Evolutionary conservation across 2,797 vertebrate genomes (phyloP).

Genomic region (Menidia menidia): DNA sequence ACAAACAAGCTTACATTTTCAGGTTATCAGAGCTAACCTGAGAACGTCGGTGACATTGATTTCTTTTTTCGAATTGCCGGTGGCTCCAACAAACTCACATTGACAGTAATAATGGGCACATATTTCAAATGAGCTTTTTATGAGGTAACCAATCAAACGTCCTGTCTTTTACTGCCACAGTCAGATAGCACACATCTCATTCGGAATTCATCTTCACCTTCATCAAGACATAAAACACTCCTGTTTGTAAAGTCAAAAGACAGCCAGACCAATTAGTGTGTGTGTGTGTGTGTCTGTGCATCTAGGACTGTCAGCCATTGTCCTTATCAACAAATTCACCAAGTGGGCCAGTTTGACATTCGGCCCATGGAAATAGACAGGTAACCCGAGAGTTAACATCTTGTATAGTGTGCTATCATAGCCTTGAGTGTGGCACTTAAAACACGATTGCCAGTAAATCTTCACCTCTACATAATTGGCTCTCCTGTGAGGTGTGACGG

Average conservation of each 20-base stretch:
- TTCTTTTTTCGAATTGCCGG: constrained; percentile 84
- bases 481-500: constrained; percentile 51
- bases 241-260: constrained; percentile 10
- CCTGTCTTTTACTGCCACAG: constrained; percentile 10
- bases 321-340: constrained; percentile 37
- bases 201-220: constrained; percentile 78
- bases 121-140: constrained; percentile 14
- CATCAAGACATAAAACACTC: constrained; percentile 54
- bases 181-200: constrained; percentile 43
- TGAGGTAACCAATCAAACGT: constrained; percentile 12
- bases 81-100: constrained; percentile 45
- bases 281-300: constrained; percentile 1
- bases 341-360: constrained; percentile 46
- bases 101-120: constrained; percentile 18
- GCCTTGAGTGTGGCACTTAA: constrained; percentile 72
- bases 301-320: constrained; percentile 9
- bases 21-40: constrained; percentile 74
- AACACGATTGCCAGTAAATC: constrained; percentile 73
- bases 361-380: constrained; percentile 45
- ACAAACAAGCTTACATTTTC: no score
- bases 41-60: constrained; percentile 87
- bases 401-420: constrained; percentile 47
- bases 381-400: constrained; percentile 59
- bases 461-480: constrained; percentile 58
- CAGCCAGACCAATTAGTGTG: constrained; percentile 19